A percentile compares a stretch with the other conserved stretches of the same genome.
Conservation (phyloP, 2,888 invertebrate genomes). For the Gymnoscelis rufifasciata region DNA sequence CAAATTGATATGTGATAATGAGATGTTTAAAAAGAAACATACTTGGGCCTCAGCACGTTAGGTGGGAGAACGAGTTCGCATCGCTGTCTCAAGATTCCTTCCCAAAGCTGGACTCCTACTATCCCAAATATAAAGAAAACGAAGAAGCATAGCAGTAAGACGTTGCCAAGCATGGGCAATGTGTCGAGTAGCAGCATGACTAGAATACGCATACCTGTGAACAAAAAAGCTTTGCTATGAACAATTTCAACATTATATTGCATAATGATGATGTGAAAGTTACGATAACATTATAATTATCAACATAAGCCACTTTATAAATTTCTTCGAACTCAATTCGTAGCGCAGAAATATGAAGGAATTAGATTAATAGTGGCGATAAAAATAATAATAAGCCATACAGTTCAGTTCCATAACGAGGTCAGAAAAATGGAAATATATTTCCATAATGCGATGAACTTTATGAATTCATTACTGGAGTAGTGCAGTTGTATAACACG, state of each 20-base stretch:
- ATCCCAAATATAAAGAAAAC: slow-evolving; percentile 99
- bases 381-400: slow-evolving; percentile 12
- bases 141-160: slow-evolving; percentile 98
- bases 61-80: slow-evolving; percentile 89
- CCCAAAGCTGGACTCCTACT: slow-evolving; percentile 99
- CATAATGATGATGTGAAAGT: neutral
- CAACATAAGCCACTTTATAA: slow-evolving; percentile 4
- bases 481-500: slow-evolving; percentile 33
- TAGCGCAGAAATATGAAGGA: slow-evolving; percentile 3
- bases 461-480: slow-evolving; percentile 37
- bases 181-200: slow-evolving; percentile 99
- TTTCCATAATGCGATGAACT: slow-evolving; percentile 19
- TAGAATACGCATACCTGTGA: slow-evolving; percentile 96
- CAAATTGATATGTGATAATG: slow-evolving; percentile 11
- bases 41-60: slow-evolving; percentile 86
- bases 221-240: slow-evolving; percentile 13
- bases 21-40: slow-evolving; percentile 66
- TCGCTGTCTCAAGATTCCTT: slow-evolving; percentile 96
- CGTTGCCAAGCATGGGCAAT: slow-evolving; percentile 99
- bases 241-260: neutral
- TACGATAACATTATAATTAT: neutral
- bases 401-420: slow-evolving; percentile 12
- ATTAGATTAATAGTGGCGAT: slow-evolving; percentile 15
- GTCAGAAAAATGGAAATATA: slow-evolving; percentile 8
- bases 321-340: slow-evolving; percentile 11